A percentile compares a stretch with the other conserved stretches of the same genome.
phyloP scores from a whole-genome alignment of 1,140 invertebrate species.

The Mamestra configurata region DNA sequence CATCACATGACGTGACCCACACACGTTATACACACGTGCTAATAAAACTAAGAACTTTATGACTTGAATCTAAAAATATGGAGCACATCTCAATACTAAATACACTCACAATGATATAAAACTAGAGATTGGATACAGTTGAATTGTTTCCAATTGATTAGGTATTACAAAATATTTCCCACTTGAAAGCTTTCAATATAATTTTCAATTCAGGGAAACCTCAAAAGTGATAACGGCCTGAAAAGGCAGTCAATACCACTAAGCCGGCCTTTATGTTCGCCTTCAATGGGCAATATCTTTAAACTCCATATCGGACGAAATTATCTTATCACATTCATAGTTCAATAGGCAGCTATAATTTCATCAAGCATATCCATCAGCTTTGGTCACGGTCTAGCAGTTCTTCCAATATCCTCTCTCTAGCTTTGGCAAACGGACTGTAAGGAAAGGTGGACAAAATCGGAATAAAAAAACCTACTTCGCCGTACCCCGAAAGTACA shows the following conservation, averaged over 20 bases:
- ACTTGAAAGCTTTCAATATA: background rate
- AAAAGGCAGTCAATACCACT: conserved; percentile 4
- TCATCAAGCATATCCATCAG: conserved; percentile 5
- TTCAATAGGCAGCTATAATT: conserved; percentile 34
- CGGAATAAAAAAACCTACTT: background rate
- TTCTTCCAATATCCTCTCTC: conserved; percentile 12
- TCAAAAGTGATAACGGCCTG: conserved; percentile 8
- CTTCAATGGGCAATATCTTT: conserved; percentile 18
- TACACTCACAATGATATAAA: too few relatives aligned
- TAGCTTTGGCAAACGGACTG: background rate
- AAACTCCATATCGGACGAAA: conserved; percentile 32
- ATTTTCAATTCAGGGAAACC: background rate
- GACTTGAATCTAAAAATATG: background rate
- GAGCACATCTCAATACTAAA: too few relatives aligned
- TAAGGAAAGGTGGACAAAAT: background rate
- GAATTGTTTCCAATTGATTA: too few relatives aligned
- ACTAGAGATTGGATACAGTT: too few relatives aligned
- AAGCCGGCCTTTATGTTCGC: background rate
- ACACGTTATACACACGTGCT: conserved; percentile 37
- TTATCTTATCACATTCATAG: conserved; percentile 43
- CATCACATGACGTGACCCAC: conserved; percentile 51
- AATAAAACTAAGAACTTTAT: background rate
- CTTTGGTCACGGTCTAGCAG: background rate
- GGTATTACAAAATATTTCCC: background rate
- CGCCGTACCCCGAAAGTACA: background rate